These are phyloP conservation scores for Drosophila varians DNA, from an alignment of 1,140 invertebrate genomes.

Conservation along the genomic window DNA sequence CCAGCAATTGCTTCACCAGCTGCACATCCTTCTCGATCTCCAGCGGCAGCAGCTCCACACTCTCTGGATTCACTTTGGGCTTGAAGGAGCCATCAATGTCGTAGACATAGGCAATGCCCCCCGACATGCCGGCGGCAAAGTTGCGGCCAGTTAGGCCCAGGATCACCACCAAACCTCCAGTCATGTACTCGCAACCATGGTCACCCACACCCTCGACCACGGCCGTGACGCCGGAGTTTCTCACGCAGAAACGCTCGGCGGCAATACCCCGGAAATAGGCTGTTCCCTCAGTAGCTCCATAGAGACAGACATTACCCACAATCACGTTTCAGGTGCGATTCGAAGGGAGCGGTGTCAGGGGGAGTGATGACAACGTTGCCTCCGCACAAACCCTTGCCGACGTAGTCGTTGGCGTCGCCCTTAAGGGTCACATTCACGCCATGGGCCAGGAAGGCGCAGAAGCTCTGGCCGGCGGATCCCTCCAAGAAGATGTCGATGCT, in stretches of 20 bases:
- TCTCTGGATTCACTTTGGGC: slow-evolving; percentile 95
- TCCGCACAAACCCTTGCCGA: slow-evolving; percentile 97
- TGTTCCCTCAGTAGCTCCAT: slow-evolving; percentile 97
- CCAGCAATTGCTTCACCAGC: slow-evolving; percentile 91
- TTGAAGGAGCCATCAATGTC: slow-evolving; percentile 93
- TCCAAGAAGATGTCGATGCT: slow-evolving; percentile 94
- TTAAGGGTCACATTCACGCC: slow-evolving; percentile 96
- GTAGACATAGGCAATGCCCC: slow-evolving; percentile 98
- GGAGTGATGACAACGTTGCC: slow-evolving; percentile 98
- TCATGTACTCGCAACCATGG: slow-evolving; percentile 99
- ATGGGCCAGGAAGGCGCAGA: slow-evolving; percentile 98
- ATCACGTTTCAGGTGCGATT: slow-evolving; percentile 98
- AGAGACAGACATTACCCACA: slow-evolving; percentile 98
- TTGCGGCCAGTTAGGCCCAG: slow-evolving; percentile 97
- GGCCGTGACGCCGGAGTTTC: slow-evolving; percentile 97
- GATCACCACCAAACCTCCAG: slow-evolving; percentile 95
- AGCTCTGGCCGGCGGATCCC: slow-evolving; percentile 99
- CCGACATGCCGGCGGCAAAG: slow-evolving; percentile 99
- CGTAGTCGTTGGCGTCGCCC: slow-evolving; percentile 99
- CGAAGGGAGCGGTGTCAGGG: slow-evolving; percentile 91
- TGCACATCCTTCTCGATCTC: slow-evolving; percentile 91
- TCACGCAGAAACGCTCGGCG: slow-evolving; percentile 98
- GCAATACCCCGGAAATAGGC: slow-evolving; percentile 98
- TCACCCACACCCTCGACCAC: slow-evolving; percentile 98
- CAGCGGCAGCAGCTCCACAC: slow-evolving; percentile 94